Evolutionary conservation across 2,113 vertebrate species (phyloP), one percentile per base, ranked within the genome.

Genomic region (Ellobius talpinus): DNA sequence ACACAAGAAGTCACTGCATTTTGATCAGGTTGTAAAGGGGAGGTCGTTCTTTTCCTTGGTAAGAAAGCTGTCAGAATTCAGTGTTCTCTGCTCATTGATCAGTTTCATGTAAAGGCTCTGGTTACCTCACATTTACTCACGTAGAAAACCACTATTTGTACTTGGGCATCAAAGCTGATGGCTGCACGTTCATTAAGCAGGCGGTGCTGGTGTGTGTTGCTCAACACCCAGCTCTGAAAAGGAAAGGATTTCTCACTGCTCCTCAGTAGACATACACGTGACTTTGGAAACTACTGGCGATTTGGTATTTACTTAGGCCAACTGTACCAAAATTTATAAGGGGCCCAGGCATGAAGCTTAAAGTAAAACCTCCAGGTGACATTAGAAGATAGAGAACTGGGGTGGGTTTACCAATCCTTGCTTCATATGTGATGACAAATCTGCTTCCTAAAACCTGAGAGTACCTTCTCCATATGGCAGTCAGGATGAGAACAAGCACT

Each of bases 261-360:
- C 5, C 19, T 90, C 47, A 86, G 16, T 17, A 76, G 63, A 92
- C 72, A 66, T 61, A 52, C 1, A 24, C 47, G 17, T 81, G 52
- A 13, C 47, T 90, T 97, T 93, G 39, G 29, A 93, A 94, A 89
- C 65, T 39, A 87, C 36, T 50, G 66, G 39, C 42, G 55, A 45
- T 19, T 76, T 82, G 50, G 45, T n/a, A 36, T 73, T 81, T 87
- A 78, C 4, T 2, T 55, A 91, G 66, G 66, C 1, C 10, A 87
- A n/a, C 0, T 73, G 33, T 88, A 89, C 50, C 1, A 88, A 91
- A 96, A 93, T 84, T 33, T 47, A 23, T 33, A 13, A 68, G 29
- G n/a, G 36, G 24, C 31, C 52, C 24, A 78, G n/a, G 7, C 12
- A 33, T 45, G 29, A 19, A 4, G 90, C 77, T 79, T 87, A 39